Base-by-base conservation (phyloP, 1,140 invertebrate species). In the Trissolcus basalis region DNA sequence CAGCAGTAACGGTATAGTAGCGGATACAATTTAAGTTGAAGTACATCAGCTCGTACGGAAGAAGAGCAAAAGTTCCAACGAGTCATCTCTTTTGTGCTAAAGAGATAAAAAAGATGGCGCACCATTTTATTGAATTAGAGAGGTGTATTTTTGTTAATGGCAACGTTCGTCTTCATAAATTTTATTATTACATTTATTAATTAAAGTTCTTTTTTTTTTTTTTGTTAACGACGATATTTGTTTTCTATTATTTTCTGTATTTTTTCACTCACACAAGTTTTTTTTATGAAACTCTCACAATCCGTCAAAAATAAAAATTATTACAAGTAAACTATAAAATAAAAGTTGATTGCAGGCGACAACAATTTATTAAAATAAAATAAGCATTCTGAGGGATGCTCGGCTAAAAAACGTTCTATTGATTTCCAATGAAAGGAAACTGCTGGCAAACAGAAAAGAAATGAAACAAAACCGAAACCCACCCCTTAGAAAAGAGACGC, bases 11-110 rank as follows among this genome's bases (percentile, higher is more conserved):
- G 59, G 59, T 61, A 60, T 35, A 27, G 6, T 1, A 48, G 39
- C 51, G 47, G 71, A 74, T 74, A 63, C 41, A 75, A 75, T 75
- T 75, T 69, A 59, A 53, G 64, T 63, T 64, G 9, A 59, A 75
- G 72, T 69, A 48, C 64, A 39, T 39, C n/a, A 27, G 10, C 51
- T 68, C 58, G 71, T 55, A 63, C 58, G 58, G 64, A 61, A 63
- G 45, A 72, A 49, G 72, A 75, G 64, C 72, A 75, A 64, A 74
- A 69, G 59, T 69, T 75, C 61, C 48, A 15, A 14, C 44, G 47
- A 43, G 45, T 35, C 50, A 45, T 55, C 56, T 61, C 56, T 67
- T 48, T 60, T 45, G 43, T 39, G 43, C 47, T 60, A 73, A 55
- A 73, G 35, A 55, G 13, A 55, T 60, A 60, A 56, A 68, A 55